Conservation (phyloP, 2,888 invertebrate genomes). For the Andrena bicolor region DNA sequence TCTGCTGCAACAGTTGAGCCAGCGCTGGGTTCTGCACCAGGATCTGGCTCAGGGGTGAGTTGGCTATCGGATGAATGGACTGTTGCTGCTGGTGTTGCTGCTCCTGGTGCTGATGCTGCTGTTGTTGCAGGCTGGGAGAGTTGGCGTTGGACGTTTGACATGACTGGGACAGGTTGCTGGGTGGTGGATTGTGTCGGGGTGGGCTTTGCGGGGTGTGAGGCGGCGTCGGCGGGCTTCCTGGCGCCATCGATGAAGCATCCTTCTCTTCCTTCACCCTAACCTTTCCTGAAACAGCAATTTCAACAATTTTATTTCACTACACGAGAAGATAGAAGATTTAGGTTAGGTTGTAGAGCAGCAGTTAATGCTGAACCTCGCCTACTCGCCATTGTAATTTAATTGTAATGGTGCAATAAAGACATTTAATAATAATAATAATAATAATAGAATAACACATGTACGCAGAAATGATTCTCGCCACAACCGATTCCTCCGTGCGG, state of each 20-base stretch:
- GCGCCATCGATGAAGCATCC: conserved; percentile 83
- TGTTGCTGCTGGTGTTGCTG: conserved; percentile 64
- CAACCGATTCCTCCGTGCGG: no score
- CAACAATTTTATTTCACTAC: neutral
- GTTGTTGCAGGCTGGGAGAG: conserved; percentile 68
- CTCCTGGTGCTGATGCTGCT: conserved; percentile 50
- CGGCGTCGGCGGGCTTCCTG: conserved; percentile 84
- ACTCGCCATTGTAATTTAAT: no score
- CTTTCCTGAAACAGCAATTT: conserved; percentile 76
- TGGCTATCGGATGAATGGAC: conserved; percentile 71
- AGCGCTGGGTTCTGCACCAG: conserved; percentile 82
- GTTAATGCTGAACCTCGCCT: no score
- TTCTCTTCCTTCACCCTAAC: conserved; percentile 82
- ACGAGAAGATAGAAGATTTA: no score
- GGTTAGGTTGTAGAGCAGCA: no score
- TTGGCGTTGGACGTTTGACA: conserved; percentile 78
- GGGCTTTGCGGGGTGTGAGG: conserved; percentile 84
- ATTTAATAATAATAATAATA: no score
- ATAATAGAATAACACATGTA: no score
- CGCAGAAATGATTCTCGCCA: no score
- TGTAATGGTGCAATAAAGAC: no score
- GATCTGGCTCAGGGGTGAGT: conserved; percentile 81
- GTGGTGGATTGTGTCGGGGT: conserved; percentile 78
- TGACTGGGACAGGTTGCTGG: conserved; percentile 75
- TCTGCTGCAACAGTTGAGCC: conserved; percentile 82